Conservation (phyloP, 2,113 vertebrate genomes). For the Meles meles region DNA sequence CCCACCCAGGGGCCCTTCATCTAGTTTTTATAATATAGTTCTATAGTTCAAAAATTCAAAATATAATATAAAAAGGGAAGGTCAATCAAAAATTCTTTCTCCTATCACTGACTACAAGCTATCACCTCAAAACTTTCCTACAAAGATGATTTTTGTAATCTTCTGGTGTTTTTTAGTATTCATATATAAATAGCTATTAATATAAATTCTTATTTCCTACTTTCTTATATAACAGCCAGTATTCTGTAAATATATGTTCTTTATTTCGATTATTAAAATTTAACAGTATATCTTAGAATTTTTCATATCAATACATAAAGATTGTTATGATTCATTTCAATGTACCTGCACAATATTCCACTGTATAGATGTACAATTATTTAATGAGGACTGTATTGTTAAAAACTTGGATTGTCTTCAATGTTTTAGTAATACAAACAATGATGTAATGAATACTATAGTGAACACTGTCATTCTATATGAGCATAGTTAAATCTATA, state of each 20-base stretch:
- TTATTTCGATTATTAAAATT: neutral
- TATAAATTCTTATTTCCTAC: neutral
- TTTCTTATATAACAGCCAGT: neutral
- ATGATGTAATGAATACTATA: neutral
- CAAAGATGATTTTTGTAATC: neutral
- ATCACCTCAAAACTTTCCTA: neutral
- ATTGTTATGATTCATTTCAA: neutral
- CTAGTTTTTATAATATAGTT: neutral
- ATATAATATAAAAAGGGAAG: neutral
- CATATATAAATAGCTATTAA: neutral
- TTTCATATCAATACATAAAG: neutral
- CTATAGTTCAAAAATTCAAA: constrained; percentile 19
- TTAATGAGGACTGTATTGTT: constrained; percentile 10
- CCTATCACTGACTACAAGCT: neutral
- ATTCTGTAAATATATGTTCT: neutral
- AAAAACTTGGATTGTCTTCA: neutral
- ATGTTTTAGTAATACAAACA: constrained; percentile 3
- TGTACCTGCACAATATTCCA: neutral
- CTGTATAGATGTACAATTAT: neutral
- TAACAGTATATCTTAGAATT: neutral
- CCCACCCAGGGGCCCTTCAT: neutral
- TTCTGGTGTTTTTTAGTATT: constrained; percentile 10
- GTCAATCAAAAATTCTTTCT: neutral
- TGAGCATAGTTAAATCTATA: neutral
- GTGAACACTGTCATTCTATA: neutral